phyloP scores from a whole-genome alignment of 2,113 vertebrate genomes.

The Xenus cinereus region DNA sequence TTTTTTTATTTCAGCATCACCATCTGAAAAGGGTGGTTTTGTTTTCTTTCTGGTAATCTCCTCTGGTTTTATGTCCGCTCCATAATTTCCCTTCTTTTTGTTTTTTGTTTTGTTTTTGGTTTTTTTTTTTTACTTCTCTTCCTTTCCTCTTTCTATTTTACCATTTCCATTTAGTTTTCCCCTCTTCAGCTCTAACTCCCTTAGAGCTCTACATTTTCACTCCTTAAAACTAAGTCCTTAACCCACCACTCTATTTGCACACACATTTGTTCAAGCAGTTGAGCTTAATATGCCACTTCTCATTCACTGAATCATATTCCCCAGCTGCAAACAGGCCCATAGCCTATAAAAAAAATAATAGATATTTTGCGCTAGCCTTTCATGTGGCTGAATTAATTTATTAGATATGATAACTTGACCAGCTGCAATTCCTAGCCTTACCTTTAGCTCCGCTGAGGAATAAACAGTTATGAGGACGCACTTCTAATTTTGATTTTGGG shows the following conservation, averaged over 20 bases:
- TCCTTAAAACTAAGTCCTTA: neutral
- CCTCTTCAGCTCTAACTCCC: neutral
- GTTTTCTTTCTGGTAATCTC: neutral
- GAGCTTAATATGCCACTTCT: neutral
- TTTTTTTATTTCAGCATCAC: neutral
- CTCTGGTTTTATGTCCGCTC: neutral
- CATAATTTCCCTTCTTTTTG: neutral
- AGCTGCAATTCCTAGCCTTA: neutral
- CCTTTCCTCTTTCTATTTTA: neutral
- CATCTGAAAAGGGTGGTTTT: neutral
- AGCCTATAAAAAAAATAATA: neutral
- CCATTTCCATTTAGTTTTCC: neutral
- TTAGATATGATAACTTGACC: neutral
- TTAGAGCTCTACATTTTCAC: neutral
- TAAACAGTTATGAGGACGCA: neutral
- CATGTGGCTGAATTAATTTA: neutral
- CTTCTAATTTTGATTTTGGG: neutral
- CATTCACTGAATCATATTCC: neutral
- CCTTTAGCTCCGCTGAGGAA: neutral
- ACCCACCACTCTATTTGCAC: neutral
- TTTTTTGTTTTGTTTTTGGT: neutral
- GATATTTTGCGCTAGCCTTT: neutral
- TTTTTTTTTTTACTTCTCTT: neutral
- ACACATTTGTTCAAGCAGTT: neutral
- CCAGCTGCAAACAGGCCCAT: neutral